Percentiles rank a stretch among this genome's conserved stretches.
phyloP scores from a whole-genome alignment of 2,797 vertebrate species.

The Graptemys geographica region DNA sequence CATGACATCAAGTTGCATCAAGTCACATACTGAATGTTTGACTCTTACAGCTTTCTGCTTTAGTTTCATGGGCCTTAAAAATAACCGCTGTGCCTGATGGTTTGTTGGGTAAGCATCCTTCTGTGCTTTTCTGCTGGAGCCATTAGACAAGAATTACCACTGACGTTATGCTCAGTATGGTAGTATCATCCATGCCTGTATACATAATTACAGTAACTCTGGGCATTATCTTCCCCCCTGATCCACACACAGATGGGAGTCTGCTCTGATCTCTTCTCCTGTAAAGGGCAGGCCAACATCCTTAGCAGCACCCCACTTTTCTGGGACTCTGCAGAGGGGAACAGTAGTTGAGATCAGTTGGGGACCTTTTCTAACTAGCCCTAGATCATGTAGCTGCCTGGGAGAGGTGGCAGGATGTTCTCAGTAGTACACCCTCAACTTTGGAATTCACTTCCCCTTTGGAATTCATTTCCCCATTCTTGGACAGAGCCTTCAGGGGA shows the following conservation, averaged over 20 bases:
- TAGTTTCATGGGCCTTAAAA: background rate
- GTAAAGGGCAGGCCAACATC: background rate
- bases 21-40: background rate
- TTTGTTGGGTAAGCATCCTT: background rate
- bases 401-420: background rate
- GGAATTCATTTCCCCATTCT: background rate
- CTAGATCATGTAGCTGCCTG: background rate
- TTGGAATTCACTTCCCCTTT: background rate
- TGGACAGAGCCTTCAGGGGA: background rate
- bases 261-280: background rate
- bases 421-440: background rate
- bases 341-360: background rate
- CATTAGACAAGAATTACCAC: background rate
- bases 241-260: background rate
- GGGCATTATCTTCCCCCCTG: background rate
- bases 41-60: background rate
- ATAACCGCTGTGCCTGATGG: accelerated
- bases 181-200: background rate
- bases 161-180: background rate
- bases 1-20: background rate
- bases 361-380: background rate
- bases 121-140: background rate
- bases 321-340: background rate
- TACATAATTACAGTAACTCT: background rate
- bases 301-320: background rate